Conservation (phyloP, 2,888 invertebrate species). For the Himalopsyche kuldschensis region DNA sequence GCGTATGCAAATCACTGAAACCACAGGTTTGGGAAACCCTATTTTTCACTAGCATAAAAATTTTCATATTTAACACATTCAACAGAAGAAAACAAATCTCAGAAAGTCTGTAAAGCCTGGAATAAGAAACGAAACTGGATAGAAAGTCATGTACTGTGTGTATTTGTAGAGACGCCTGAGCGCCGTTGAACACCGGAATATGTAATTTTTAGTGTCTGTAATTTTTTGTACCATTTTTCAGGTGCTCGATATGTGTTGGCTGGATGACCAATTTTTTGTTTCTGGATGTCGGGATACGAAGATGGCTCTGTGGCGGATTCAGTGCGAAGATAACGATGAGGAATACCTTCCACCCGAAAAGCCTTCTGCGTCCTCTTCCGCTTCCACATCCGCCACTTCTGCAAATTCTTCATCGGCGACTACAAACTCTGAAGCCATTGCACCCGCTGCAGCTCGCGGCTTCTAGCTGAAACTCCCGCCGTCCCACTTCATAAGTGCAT, state of each 20-base stretch:
- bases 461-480: constrained; percentile 8
- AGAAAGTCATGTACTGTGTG: too few relatives aligned
- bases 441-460: neutral
- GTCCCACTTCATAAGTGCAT: constrained; percentile 52
- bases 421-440: neutral
- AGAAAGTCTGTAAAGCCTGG: too few relatives aligned
- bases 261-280: constrained; percentile 93
- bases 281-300: constrained; percentile 91
- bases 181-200: too few relatives aligned
- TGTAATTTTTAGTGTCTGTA: too few relatives aligned
- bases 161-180: too few relatives aligned
- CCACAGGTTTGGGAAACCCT: too few relatives aligned
- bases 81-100: too few relatives aligned
- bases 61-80: too few relatives aligned
- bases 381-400: neutral
- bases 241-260: constrained; percentile 89
- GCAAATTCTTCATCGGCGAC: neutral
- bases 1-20: too few relatives aligned
- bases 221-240: constrained; percentile 41
- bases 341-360: constrained; percentile 46
- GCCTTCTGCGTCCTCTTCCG: constrained; percentile 1
- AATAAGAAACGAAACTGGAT: too few relatives aligned
- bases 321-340: constrained; percentile 48
- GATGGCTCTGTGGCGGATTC: constrained; percentile 87
- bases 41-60: too few relatives aligned